Conservation (phyloP, 2,797 vertebrate genomes). For the Malacoraja senta region DNA sequence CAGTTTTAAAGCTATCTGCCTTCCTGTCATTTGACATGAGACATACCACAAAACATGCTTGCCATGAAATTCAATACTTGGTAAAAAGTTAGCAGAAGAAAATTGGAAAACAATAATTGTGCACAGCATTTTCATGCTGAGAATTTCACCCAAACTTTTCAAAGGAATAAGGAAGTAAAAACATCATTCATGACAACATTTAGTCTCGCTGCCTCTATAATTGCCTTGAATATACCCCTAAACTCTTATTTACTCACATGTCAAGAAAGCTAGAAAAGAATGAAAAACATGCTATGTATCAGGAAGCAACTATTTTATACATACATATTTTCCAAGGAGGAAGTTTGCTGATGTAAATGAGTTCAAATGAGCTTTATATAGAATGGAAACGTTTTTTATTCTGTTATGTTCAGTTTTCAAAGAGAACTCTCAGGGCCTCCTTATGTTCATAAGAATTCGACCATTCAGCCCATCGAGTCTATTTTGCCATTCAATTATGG, state of each 20-base stretch:
- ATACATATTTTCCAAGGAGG: not conserved
- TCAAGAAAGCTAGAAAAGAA: not conserved
- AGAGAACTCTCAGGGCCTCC: not conserved
- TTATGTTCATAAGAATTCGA: not conserved
- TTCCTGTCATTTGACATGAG: not conserved
- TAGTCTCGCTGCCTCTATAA: not conserved
- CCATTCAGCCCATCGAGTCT: no score
- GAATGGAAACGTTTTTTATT: not conserved
- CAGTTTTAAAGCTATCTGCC: not conserved
- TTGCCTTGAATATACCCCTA: not conserved
- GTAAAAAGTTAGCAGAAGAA: not conserved
- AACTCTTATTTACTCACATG: not conserved
- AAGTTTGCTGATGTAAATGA: not conserved
- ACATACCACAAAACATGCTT: not conserved
- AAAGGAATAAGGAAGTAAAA: not conserved
- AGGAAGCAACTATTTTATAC: not conserved
- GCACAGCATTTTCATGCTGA: not conserved
- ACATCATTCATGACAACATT: not conserved
- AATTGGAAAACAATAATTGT: not conserved
- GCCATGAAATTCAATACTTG: not conserved
- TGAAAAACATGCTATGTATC: not conserved
- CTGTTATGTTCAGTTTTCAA: not conserved
- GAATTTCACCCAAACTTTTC: not conserved
- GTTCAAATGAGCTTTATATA: not conserved
- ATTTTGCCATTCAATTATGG: no score